These are phyloP conservation scores for Drosophila bocqueti DNA, from an alignment of 1,140 invertebrate genomes.

Conservation along the genomic window DNA sequence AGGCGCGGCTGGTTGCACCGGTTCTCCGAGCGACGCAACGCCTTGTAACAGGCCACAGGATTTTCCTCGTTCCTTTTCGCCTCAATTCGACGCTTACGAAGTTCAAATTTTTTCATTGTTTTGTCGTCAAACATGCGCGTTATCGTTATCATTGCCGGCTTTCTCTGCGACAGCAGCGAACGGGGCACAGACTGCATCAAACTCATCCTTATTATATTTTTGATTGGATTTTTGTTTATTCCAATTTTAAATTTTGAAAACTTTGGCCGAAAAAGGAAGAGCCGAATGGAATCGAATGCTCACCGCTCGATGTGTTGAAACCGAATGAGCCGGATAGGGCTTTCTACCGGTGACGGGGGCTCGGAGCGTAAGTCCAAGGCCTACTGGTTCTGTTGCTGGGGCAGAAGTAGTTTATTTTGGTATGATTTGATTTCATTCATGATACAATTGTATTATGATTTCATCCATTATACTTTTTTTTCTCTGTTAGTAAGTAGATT, in stretches of 20 bases:
- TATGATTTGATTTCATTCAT: too few species aligned
- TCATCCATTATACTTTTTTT: not conserved
- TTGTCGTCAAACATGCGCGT: not conserved
- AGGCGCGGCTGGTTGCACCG: not conserved
- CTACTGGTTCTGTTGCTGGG: too few species aligned
- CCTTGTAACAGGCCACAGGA: not conserved
- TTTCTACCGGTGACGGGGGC: too few species aligned
- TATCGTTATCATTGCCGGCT: not conserved
- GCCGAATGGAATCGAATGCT: not conserved
- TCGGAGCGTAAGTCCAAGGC: too few species aligned
- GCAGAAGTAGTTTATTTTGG: not conserved
- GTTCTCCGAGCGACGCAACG: conserved; percentile 10
- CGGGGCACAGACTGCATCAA: not conserved
- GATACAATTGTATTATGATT: too few species aligned
- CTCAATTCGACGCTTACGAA: too few species aligned
- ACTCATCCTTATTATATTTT: conserved; percentile 7
- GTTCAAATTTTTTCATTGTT: not conserved
- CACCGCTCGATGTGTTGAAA: not conserved
- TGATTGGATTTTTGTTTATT: too few species aligned
- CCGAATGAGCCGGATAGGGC: too few species aligned
- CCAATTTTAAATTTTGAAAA: not conserved
- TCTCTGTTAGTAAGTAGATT: not conserved
- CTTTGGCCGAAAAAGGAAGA: not conserved
- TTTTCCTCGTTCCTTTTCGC: too few species aligned
- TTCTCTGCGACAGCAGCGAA: not conserved